Percentiles rank a stretch among this genome's conserved stretches.
Conservation (phyloP, 2,113 vertebrate species). For the Limanda limanda region DNA sequence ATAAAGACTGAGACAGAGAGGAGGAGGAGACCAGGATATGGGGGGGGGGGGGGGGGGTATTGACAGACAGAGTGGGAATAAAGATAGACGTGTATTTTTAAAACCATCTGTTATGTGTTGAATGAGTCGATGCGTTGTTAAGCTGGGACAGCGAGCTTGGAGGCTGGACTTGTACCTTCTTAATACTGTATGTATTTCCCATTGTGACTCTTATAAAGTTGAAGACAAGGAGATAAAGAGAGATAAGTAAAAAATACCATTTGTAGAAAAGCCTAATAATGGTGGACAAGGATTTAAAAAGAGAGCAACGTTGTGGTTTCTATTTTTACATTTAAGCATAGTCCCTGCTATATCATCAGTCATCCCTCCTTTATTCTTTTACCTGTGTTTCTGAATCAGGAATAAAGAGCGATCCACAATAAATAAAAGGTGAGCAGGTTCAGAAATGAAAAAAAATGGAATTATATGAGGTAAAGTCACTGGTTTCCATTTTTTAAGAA, state of each 20-base stretch:
- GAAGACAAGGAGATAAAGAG: background rate
- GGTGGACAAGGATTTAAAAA: background rate
- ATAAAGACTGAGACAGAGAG: constrained; percentile 21
- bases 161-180: background rate
- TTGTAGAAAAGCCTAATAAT: background rate
- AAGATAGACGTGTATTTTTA: constrained; percentile 78
- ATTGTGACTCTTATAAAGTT: background rate
- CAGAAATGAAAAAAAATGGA: too few relatives aligned
- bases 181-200: background rate
- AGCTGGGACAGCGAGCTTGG: background rate
- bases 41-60: constrained; percentile 35
- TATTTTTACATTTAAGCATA: too few relatives aligned
- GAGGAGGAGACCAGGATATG: constrained; percentile 19
- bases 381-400: too few relatives aligned
- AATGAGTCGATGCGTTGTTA: constrained; percentile 59
- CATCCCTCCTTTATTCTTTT: too few relatives aligned
- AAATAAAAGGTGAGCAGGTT: too few relatives aligned
- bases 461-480: background rate
- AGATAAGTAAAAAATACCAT: background rate
- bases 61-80: constrained; percentile 50
- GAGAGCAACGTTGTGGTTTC: too few relatives aligned
- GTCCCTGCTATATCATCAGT: too few relatives aligned
- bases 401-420: too few relatives aligned
- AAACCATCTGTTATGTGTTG: constrained; percentile 78
- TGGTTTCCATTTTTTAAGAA: too few relatives aligned